Evolutionary conservation across 1,140 invertebrate species (phyloP), one percentile per base, ranked within the genome.

Genomic region (Lepidurus packardi): DNA sequence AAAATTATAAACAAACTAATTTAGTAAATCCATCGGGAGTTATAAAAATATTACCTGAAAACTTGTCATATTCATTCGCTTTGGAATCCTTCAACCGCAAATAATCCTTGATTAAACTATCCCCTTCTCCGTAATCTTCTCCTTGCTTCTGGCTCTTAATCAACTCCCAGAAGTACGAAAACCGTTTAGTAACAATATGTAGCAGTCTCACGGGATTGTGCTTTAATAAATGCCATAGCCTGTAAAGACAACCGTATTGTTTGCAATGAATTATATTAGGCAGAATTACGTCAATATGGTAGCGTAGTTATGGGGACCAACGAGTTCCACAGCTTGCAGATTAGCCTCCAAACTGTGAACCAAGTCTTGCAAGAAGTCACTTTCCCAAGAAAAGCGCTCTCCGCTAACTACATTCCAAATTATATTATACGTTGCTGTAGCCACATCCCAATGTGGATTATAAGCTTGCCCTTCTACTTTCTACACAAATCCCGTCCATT

Each of bases 381-480:
- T 76, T 41, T 77, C 79, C 79, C 79, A 79, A 10, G 73, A 24
- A 73, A 79, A 79, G 5, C 45, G 34, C 43, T 79, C 75, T 5
- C 79, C 79, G 73, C 79, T 77, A 13, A 79, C 65, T 21, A 79
- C 79, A 34, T 76, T 73, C 79, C 79, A 78, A 44, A 78, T 78
- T 11, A 78, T 78, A 73, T 78, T 78, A 43, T 78, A 78, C 21
- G 73, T 73, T 43, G 78, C 73, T 45, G 73, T 78, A 10, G 78
- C 78, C n/a, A 78, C 42, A 25, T 78, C 34, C 73, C 43, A 43
- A 44, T 78, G 78, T 11, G 78, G 78, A 43, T 78, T 45, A 13
- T 78, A 45, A 10, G 45, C 9, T 45, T 74, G 2, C 9, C 78
- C 78, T 11, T 78, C 43, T 8, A 16, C 43, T 78, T 78, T 73